Base-by-base conservation (phyloP, 2,113 vertebrate species). In the Proterorhinus semilunaris region DNA sequence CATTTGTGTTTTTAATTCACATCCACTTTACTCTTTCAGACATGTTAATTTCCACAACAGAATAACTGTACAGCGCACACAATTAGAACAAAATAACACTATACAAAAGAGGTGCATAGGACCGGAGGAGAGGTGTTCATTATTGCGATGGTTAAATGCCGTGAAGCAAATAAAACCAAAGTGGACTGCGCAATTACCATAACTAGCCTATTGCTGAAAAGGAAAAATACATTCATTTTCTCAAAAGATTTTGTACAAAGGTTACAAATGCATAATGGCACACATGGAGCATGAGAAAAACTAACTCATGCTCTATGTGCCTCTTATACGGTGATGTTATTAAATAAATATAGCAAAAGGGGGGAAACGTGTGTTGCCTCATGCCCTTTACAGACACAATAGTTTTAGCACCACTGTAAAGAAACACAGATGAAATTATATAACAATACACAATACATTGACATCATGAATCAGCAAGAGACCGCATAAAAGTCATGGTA, bases 31-130 rank as follows among this genome's bases (percentile, higher is more conserved):
- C 83, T 79, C 79, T 86, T 78, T 81, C 78, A 81, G 76, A 78
- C 79, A 55, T 69, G 64, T 72, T 82, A 81, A 79, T 84, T 71
- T 71, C 86, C 65, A 76, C 66, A 78, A 84, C 83, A 55, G 78
- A 78, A 69, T 87, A 85, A 87, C 89, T 92, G 92, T 91, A 93
- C 92, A 93, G 75, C 78, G 82, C 89, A 85, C 86, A 90, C 90
- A 91, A 87, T 87, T 72, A 87, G 67, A 84, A 87, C 74, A 88
- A 86, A 76, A 36, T 74, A 81, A 86, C 57, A 81, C 82, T 91
- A 78, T 91, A 89, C 89, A 93, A 43, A 83, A 58, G 66, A 82
- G 57, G 50, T 83, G 62, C 68, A 78, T 55, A 58, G 67, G 71
- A 76, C 57, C 2, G 69, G 65, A 65, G 63, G 71, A 61, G 62